phyloP scores from a whole-genome alignment of 2,888 invertebrate genomes.

The Lymantria dispar region DNA sequence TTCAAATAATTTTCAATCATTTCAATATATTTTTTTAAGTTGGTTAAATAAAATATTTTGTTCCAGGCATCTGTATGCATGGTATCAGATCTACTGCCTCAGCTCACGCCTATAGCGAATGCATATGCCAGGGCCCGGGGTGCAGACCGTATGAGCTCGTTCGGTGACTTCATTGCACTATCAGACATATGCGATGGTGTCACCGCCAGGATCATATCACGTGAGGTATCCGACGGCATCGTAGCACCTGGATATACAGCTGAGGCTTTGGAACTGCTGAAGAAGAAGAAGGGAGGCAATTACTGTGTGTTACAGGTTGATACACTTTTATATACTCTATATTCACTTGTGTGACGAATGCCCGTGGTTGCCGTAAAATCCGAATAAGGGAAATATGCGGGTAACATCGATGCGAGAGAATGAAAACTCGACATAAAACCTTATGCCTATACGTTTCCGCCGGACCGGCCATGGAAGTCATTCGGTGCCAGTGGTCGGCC shows the following conservation, averaged over 20 bases:
- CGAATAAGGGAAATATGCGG: no score
- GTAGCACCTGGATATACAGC: conserved; percentile 95
- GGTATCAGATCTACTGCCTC: conserved; percentile 91
- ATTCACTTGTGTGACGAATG: neutral
- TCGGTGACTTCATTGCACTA: conserved; percentile 98
- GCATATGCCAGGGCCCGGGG: conserved; percentile 98
- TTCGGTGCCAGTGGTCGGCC: no score
- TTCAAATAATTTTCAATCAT: no score
- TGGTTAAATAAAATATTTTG: neutral
- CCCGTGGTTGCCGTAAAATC: no score
- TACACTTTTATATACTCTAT: neutral
- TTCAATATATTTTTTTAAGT: no score
- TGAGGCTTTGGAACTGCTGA: conserved; percentile 92
- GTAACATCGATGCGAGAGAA: no score
- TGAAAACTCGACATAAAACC: no score
- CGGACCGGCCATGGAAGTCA: no score
- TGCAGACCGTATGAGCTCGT: conserved; percentile 99
- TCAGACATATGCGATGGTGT: conserved; percentile 94
- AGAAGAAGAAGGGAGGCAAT: conserved; percentile 96
- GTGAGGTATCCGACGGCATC: conserved; percentile 98
- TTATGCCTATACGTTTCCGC: no score
- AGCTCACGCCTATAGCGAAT: conserved; percentile 90
- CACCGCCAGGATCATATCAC: conserved; percentile 96
- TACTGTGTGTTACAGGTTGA: conserved; percentile 93
- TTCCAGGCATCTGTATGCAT: conserved; percentile 94